A percentile compares a stretch with the other conserved stretches of the same genome.
Conservation (phyloP, 2,797 vertebrate species). For the Bradypodion pumilum region DNA sequence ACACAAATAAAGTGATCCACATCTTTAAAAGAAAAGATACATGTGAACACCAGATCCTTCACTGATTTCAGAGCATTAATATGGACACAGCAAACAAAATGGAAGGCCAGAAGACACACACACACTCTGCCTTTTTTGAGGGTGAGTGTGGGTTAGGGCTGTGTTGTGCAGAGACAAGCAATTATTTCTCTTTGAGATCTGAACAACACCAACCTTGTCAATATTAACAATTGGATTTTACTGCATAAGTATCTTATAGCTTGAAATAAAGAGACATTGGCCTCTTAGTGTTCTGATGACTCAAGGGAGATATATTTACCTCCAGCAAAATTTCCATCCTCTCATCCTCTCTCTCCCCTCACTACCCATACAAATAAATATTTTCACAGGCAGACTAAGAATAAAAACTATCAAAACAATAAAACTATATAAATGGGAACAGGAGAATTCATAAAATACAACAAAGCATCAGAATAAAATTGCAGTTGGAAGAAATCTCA, state of each 20-base stretch:
- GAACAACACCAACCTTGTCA: not conserved
- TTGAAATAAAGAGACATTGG: not conserved
- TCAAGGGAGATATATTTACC: not conserved
- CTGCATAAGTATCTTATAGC: not conserved
- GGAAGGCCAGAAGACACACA: not conserved
- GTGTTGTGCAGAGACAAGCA: not conserved
- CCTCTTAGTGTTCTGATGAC: not conserved
- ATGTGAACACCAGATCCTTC: constrained; percentile 37
- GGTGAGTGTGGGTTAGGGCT: not conserved
- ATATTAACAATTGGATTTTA: not conserved
- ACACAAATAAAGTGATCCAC: constrained; percentile 73
- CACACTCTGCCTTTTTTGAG: constrained; percentile 3
- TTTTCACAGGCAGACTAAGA: not conserved
- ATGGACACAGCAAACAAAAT: constrained; percentile 23
- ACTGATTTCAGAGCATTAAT: constrained; percentile 25
- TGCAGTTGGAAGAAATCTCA: not conserved
- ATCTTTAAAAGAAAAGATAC: constrained; percentile 63
- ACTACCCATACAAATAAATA: not conserved
- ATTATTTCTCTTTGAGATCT: not conserved
- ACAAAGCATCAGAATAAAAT: not conserved
- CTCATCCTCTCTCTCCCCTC: not conserved
- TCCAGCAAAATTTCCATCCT: not conserved
- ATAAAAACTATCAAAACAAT: not conserved
- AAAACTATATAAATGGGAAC: not conserved
- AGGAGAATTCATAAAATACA: not conserved